These are phyloP conservation scores for Equus quagga DNA, from an alignment of 2,113 vertebrate genomes.

Conservation along the genomic window DNA sequence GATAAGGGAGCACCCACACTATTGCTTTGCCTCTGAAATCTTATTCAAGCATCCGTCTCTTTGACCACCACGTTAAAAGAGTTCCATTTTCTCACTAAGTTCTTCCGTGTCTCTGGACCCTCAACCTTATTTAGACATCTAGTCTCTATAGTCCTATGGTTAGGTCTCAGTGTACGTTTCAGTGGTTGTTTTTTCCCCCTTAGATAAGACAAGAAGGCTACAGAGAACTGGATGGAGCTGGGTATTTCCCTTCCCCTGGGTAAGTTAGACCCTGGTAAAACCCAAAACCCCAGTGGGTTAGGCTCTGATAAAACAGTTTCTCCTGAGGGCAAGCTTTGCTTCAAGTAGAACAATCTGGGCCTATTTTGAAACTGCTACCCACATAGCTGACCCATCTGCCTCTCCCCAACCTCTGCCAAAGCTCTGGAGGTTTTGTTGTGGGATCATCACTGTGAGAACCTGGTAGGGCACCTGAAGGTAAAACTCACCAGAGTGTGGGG, in stretches of 20 bases:
- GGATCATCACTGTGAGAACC: neutral
- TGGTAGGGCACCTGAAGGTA: neutral
- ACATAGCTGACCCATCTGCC: too few species aligned
- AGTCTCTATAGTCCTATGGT: neutral
- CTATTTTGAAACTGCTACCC: neutral
- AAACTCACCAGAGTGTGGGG: accelerated
- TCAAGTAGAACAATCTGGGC: neutral
- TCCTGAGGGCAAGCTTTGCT: neutral
- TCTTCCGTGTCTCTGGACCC: neutral
- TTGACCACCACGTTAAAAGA: neutral
- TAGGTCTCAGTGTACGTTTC: neutral
- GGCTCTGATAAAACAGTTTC: neutral
- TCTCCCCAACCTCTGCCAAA: neutral
- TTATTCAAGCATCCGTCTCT: neutral
- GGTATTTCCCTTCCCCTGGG: neutral
- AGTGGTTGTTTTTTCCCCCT: neutral
- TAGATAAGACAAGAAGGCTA: neutral
- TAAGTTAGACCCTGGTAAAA: neutral
- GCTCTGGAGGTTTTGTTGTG: neutral
- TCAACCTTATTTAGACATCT: neutral
- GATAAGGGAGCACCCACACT: neutral
- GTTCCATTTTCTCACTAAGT: neutral
- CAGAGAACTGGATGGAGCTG: accelerated
- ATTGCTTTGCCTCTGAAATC: neutral
- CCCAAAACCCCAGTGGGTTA: neutral